Percentiles rank a stretch among this genome's conserved stretches.
phyloP scores from a whole-genome alignment of 2,888 invertebrate genomes.

The Drosophila limbata region DNA sequence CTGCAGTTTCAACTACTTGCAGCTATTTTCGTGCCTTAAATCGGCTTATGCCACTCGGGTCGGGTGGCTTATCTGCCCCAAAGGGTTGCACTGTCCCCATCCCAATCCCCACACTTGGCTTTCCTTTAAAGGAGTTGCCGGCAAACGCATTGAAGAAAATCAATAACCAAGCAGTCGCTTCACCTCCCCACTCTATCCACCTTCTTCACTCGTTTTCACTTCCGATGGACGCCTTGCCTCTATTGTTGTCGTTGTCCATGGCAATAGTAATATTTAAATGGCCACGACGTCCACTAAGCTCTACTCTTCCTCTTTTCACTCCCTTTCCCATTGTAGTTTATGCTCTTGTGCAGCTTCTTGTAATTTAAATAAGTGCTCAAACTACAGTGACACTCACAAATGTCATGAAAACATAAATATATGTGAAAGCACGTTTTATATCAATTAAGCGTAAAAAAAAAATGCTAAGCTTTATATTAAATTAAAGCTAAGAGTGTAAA shows the following conservation, averaged over 20 bases:
- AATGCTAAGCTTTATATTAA: neutral
- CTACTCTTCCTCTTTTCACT: neutral
- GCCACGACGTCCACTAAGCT: conserved; percentile 35
- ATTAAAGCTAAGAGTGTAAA: neutral
- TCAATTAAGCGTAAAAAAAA: no score
- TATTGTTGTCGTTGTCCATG: conserved; percentile 67
- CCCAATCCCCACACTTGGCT: neutral
- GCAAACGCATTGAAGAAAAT: conserved; percentile 50
- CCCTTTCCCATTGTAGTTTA: neutral
- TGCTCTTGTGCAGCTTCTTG: conserved; percentile 61
- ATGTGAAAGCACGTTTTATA: conserved; percentile 4
- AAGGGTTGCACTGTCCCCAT: conserved; percentile 42
- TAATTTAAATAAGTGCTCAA: conserved; percentile 5
- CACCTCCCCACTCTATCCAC: neutral
- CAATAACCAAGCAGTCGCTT: conserved; percentile 33
- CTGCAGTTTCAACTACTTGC: conserved; percentile 62
- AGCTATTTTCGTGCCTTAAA: conserved; percentile 74
- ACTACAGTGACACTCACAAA: conserved; percentile 6
- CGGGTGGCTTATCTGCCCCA: conserved; percentile 49
- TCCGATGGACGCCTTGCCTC: conserved; percentile 14
- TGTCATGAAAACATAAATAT: neutral
- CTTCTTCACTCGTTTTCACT: conserved; percentile 3
- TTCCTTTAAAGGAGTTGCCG: conserved; percentile 34
- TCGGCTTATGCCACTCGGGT: conserved; percentile 68
- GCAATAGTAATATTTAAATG: conserved; percentile 75